A percentile compares a stretch with the other conserved stretches of the same genome.
Evolutionary conservation across 2,797 vertebrate genomes (phyloP).

Genomic region (Acanthornis magna): DNA sequence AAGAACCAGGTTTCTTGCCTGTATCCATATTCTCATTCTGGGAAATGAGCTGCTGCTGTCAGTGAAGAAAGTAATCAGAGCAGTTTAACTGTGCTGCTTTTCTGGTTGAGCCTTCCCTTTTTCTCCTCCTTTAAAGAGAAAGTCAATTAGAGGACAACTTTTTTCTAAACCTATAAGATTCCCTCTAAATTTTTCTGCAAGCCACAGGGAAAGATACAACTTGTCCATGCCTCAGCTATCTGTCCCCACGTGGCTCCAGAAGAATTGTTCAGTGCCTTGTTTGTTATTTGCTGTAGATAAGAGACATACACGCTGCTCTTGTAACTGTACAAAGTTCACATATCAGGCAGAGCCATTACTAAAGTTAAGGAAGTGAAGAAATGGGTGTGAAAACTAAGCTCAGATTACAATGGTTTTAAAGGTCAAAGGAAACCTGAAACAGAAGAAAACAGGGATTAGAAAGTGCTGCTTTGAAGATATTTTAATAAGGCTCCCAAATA

Average conservation of each 20-base stretch:
- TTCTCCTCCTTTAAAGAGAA: neutral
- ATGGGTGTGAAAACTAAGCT: neutral
- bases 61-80: neutral
- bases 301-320: neutral
- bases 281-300: conserved; percentile 21
- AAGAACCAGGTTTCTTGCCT: neutral
- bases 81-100: neutral
- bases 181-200: neutral
- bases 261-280: neutral
- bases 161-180: neutral
- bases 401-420: neutral
- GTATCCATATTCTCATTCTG: neutral
- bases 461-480: neutral
- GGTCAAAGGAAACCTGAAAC: neutral
- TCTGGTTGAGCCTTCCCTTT: neutral
- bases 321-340: conserved; percentile 2
- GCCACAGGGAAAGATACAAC: neutral
- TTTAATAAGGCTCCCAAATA: neutral
- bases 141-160: neutral
- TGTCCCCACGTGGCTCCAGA: neutral
- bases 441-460: neutral
- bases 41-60: neutral
- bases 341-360: neutral
- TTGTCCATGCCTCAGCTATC: neutral
- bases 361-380: conserved; percentile 3